phyloP scores from a whole-genome alignment of 1,140 invertebrate species.

The Euwallacea fornicatus region DNA sequence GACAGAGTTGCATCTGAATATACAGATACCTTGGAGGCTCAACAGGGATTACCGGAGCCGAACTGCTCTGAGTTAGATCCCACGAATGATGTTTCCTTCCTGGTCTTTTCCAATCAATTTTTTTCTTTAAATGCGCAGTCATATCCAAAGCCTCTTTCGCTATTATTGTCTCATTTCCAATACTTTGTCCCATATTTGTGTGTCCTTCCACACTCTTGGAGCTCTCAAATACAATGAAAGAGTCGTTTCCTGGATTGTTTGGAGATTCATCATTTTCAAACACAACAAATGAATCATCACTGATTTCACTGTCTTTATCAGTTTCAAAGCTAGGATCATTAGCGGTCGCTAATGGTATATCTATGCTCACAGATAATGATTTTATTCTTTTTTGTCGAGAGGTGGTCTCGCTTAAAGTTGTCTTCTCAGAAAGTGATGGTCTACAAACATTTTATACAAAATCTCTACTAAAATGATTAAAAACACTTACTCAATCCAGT shows the following conservation, averaged over 20 bases:
- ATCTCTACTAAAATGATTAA: background rate
- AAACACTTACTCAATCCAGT: constrained; percentile 54
- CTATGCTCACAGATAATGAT: constrained; percentile 37
- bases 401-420: constrained; percentile 1
- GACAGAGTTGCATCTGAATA: constrained; percentile 97
- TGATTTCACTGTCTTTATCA: constrained; percentile 10
- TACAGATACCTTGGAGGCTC: constrained; percentile 74
- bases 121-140: constrained; percentile 37
- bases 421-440: constrained; percentile 4
- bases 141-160: constrained; percentile 35
- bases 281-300: constrained; percentile 61
- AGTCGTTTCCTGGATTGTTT: constrained; percentile 16
- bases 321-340: constrained; percentile 17
- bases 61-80: constrained; percentile 30
- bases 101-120: constrained; percentile 45
- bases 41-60: constrained; percentile 47
- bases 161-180: constrained; percentile 7
- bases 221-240: constrained; percentile 13
- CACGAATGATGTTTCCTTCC: constrained; percentile 42
- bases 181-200: background rate
- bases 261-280: constrained; percentile 55
- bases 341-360: constrained; percentile 15
- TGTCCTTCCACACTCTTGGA: too few species aligned
- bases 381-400: constrained; percentile 22
- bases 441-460: background rate